phyloP scores from a whole-genome alignment of 2,113 vertebrate species.

The Alligator mississippiensis region DNA sequence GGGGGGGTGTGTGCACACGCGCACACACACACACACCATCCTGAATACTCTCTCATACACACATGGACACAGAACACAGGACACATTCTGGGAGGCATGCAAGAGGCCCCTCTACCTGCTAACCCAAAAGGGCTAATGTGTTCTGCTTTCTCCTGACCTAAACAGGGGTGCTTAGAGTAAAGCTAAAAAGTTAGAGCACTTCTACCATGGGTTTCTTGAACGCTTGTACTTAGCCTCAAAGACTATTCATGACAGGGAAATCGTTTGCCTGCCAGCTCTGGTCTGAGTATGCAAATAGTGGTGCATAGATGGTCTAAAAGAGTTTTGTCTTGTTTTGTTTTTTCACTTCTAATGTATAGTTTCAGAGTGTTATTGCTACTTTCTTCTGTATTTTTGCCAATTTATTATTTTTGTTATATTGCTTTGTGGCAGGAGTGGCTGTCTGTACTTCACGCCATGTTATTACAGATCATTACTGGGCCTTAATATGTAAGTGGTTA shows the following conservation, averaged over 20 bases:
- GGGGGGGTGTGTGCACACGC: too few relatives aligned
- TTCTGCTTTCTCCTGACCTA: too few relatives aligned
- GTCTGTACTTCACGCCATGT: background rate
- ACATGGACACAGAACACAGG: too few relatives aligned
- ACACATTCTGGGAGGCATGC: too few relatives aligned
- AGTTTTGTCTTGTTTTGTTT: background rate
- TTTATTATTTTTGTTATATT: background rate
- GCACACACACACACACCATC: too few relatives aligned
- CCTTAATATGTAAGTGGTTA: background rate
- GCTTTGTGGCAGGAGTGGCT: background rate
- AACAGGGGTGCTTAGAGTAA: too few relatives aligned
- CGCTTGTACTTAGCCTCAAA: background rate
- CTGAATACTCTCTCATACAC: too few relatives aligned
- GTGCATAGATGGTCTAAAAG: background rate
- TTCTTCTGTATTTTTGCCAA: background rate
- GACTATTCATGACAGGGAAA: background rate
- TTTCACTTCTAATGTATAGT: conserved; percentile 20
- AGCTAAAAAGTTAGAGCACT: too few relatives aligned
- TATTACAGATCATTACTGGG: conserved; percentile 22
- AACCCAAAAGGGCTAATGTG: too few relatives aligned
- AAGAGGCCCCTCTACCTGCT: too few relatives aligned
- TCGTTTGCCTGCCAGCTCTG: background rate
- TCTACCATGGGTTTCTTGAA: too few relatives aligned
- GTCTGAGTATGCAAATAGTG: background rate
- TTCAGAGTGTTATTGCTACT: conserved; percentile 29